Conservation (phyloP, 1,140 invertebrate species). For the Drosophila nigrodunni region DNA sequence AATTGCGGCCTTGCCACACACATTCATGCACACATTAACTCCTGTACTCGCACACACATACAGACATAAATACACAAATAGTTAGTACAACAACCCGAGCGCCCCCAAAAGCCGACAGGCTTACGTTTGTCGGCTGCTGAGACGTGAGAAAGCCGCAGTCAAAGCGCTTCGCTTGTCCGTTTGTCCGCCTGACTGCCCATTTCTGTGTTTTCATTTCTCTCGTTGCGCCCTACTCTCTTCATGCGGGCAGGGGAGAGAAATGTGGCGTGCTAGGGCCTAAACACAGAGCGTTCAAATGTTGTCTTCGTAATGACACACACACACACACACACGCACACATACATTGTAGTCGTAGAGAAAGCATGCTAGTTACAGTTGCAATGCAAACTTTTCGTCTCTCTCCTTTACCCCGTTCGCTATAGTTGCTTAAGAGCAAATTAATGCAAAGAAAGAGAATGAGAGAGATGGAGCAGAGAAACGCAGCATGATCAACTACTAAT, state of each 20-base stretch:
- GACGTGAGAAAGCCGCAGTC: constrained; percentile 47
- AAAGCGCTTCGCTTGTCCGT: constrained; percentile 29
- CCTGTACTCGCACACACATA: background rate
- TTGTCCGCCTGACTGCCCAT: constrained; percentile 27
- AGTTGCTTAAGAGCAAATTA: constrained; percentile 2
- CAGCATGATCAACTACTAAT: constrained; percentile 27
- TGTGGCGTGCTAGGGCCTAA: constrained; percentile 6
- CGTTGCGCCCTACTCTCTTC: constrained; percentile 21
- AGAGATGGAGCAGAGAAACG: background rate
- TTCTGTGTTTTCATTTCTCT: constrained; percentile 35
- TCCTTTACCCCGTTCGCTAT: background rate
- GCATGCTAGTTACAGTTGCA: constrained; percentile 76
- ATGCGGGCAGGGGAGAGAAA: constrained; percentile 7
- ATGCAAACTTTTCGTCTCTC: constrained; percentile 1
- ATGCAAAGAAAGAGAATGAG: background rate
- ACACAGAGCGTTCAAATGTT: constrained; percentile 17
- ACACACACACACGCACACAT: too few relatives aligned
- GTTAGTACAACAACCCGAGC: constrained; percentile 7
- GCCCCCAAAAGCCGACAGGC: constrained; percentile 7
- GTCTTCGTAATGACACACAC: too few relatives aligned
- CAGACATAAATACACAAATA: background rate
- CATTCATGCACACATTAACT: constrained; percentile 14
- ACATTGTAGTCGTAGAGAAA: constrained; percentile 52
- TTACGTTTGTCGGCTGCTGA: constrained; percentile 2
- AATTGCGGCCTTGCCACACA: constrained; percentile 75